Conservation (phyloP, 2,888 invertebrate species). For the Heterodera filipjevi region DNA sequence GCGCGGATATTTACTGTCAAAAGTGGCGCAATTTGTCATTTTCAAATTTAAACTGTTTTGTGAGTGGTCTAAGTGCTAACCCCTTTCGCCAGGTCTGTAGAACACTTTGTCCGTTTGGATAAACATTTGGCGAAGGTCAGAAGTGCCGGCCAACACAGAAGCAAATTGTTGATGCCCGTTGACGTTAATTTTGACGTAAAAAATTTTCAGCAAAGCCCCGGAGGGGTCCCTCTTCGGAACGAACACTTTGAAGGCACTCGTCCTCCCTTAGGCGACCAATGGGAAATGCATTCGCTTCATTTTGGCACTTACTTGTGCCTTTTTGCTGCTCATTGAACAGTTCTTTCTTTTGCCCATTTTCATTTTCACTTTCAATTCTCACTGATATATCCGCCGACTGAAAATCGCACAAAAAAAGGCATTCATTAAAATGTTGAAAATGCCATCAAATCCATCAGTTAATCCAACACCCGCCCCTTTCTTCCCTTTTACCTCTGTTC, state of each 20-base stretch:
- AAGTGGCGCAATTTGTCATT: conserved; percentile 6
- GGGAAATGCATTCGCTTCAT: not conserved
- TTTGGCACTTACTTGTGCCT: not conserved
- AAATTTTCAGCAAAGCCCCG: conserved; percentile 18
- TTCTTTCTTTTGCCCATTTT: conserved; percentile 23
- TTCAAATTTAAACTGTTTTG: not conserved
- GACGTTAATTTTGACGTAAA: conserved; percentile 32
- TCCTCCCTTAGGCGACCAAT: not conserved
- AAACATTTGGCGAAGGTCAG: conserved; percentile 51
- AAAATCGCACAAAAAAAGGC: not conserved
- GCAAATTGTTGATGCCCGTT: conserved; percentile 37
- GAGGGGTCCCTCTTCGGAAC: conserved; percentile 12
- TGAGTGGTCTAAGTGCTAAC: conserved; percentile 41
- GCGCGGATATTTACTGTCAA: conserved; percentile 53
- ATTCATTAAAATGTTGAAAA: not conserved
- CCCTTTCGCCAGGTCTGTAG: conserved; percentile 53
- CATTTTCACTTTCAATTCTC: conserved; percentile 26
- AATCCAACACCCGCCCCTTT: not conserved
- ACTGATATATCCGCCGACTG: conserved; percentile 30
- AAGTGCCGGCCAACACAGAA: conserved; percentile 38
- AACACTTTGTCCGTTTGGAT: conserved; percentile 56
- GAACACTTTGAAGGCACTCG: conserved; percentile 18
- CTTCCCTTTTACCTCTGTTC: not conserved
- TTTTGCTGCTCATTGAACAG: conserved; percentile 21
- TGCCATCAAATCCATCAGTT: not conserved